Evolutionary conservation across 2,888 invertebrate genomes (phyloP), one percentile per base, ranked within the genome.

Genomic region (Spodoptera exigua): DNA sequence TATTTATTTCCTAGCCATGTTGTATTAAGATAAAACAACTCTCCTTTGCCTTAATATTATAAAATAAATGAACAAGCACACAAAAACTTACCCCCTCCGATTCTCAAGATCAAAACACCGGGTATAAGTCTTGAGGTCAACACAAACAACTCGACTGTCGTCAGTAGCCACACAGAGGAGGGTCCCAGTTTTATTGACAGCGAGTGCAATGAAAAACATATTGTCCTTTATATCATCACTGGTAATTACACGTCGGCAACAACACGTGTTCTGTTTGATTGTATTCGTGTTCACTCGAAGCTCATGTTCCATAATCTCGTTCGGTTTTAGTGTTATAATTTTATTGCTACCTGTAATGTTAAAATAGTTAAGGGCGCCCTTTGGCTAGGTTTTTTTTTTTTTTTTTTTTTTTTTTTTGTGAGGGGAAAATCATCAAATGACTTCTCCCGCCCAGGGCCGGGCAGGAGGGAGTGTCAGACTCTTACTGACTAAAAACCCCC

Each of bases 81-180:
- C 14, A 21, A 41, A 35, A 21, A 84, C 91, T 85, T 60, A 94
- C 94, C 94, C 94, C 66, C 94, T 84, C 13, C 89, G 77, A 76
- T 94, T 94, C 61, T 93, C 92, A 65, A 94, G 70, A 66, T 94
- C 90, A 59, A 92, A 91, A 1, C 88, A 80, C 36, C 86, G 78
- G 0, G 82, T 70, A 45, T 88, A 82, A n/a, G 84, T 93, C 63
- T 90, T 90, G 67, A 94, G 72, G 77, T 93, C 91, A 1, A 93
- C 79, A 44, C 92, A 90, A 0, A 93, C 84, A 1, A 94, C 85
- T 3, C 93, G 76, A 41, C 91, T 89, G 43, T 94, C 94, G 52
- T 93, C 86, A 0, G 94, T 94, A 0, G 93, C 88, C 1, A 93
- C 86, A 47, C 94, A 94, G 55, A 94, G 68, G 11, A 92, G 74